Percentiles rank a stretch among this genome's conserved stretches.
phyloP scores from a whole-genome alignment of 2,113 vertebrate species.

The Planiliza haematocheilus region DNA sequence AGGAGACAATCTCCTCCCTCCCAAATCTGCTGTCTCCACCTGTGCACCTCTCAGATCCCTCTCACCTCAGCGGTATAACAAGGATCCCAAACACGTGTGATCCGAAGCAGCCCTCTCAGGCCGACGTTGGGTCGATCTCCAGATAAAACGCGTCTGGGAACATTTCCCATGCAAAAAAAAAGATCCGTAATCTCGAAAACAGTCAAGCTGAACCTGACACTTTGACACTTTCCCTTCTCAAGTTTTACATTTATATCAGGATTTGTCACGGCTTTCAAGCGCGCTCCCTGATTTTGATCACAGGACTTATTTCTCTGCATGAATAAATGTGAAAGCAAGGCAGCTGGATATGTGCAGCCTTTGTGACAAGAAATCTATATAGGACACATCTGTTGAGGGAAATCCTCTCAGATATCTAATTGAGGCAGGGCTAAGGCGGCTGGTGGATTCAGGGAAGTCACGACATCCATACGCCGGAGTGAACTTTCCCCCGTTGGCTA shows the following conservation, averaged over 20 bases:
- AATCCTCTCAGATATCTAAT: slow-evolving; percentile 74
- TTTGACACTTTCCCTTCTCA: slow-evolving; percentile 56
- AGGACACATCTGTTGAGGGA: slow-evolving; percentile 65
- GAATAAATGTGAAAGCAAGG: slow-evolving; percentile 70
- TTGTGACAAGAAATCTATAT: slow-evolving; percentile 78
- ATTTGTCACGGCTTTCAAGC: slow-evolving; percentile 78
- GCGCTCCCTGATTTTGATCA: slow-evolving; percentile 74
- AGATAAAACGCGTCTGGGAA: slow-evolving; percentile 16
- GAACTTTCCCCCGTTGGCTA: slow-evolving; percentile 39
- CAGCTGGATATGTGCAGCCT: slow-evolving; percentile 72
- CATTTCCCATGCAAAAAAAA: slow-evolving; percentile 33
- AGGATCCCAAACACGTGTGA: slow-evolving; percentile 15
- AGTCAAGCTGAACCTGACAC: slow-evolving; percentile 61
- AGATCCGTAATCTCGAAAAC: slow-evolving; percentile 57
- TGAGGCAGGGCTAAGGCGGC: slow-evolving; percentile 44
- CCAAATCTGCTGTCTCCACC: no score
- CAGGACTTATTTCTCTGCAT: slow-evolving; percentile 80
- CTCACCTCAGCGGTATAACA: slow-evolving; percentile 2
- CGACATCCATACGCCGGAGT: not conserved
- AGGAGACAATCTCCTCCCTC: not conserved
- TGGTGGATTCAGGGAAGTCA: slow-evolving; percentile 36
- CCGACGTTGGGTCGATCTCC: slow-evolving; percentile 42
- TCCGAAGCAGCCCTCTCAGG: slow-evolving; percentile 15
- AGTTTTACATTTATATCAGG: slow-evolving; percentile 80
- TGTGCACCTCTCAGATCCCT: slow-evolving; percentile 26